Conservation (phyloP, 2,797 vertebrate species). For the Tokudaia tokunoshimensis region DNA sequence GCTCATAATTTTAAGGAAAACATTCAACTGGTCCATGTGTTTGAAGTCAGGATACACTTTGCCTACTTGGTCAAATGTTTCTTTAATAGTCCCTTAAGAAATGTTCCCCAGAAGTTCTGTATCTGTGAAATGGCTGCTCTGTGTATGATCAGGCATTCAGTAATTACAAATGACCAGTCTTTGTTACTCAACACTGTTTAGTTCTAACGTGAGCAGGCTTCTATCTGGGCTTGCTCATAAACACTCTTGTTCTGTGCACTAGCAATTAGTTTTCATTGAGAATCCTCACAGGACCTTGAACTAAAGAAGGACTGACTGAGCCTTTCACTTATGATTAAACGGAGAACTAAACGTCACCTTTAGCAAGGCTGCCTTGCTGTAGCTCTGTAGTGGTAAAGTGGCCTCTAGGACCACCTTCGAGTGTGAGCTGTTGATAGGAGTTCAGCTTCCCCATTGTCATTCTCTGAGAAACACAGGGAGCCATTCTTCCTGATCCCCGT, state of each 20-base stretch:
- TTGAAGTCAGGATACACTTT: constrained; percentile 25
- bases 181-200: constrained; percentile 50
- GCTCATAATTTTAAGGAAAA: neutral
- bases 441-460: constrained; percentile 4
- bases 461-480: constrained; percentile 36
- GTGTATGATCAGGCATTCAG: neutral
- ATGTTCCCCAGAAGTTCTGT: constrained; percentile 45
- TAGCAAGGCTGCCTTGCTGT: constrained; percentile 28
- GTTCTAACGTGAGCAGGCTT: constrained; percentile 28
- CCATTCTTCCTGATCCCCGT: constrained; percentile 61
- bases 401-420: constrained; percentile 51
- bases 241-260: constrained; percentile 13
- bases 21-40: neutral
- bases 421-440: constrained; percentile 39
- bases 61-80: constrained; percentile 42
- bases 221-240: constrained; percentile 47
- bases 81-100: constrained; percentile 45
- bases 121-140: constrained; percentile 22
- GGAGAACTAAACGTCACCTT: constrained; percentile 19
- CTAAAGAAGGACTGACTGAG: constrained; percentile 55
- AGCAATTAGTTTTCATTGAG: constrained; percentile 62
- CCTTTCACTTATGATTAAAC: constrained; percentile 69
- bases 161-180: constrained; percentile 60
- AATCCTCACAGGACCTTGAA: constrained; percentile 55
- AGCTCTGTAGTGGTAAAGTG: constrained; percentile 40